Evolutionary conservation across 2,888 invertebrate species (phyloP), one percentile per base, ranked within the genome.

Genomic region (Euplexia lucipara): DNA sequence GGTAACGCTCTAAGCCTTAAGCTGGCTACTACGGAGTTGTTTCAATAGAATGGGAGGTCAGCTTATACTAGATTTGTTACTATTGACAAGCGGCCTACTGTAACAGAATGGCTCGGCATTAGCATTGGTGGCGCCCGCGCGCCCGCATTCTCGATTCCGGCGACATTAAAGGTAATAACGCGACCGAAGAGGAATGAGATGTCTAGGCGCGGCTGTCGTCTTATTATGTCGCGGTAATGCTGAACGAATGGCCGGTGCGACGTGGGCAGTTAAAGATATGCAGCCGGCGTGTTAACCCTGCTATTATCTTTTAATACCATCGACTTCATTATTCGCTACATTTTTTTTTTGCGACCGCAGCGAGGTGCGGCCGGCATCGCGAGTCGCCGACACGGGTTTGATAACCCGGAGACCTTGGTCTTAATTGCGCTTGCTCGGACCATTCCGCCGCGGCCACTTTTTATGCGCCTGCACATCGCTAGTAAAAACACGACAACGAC

Each of bases 361-460:
- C 88, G 91, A 91, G 92, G 92, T 91, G 89, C 92, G 90, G 91
- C 90, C 82, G 86, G 87, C 90, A 85, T 83, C 87, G 89, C 91
- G 86, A 91, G 89, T 89, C 91, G 88, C 89, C 91, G 92, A 88
- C 93, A 89, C 91, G 95, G 89, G 95, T 95, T 95, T 95, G 95
- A 95, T 95, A 95, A 95, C 95, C 95, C 90, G 95, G 87, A 94
- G 95, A 95, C 95, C 95, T 95, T 95, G 95, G 94, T 94, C 95
- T 95, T 95, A 95, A 95, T 95, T 95, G 95, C 94, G 93, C 91
- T 91, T 90, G 92, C 91, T 92, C 92, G 90, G 92, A 91, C 94
- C 93, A 94, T 92, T 95, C 92, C 90, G 89, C 90, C 90, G 90
- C 86, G 94, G 90, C 94, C 91, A 92, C 93, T 95, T 95, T 95